Evolutionary conservation across 2,797 vertebrate species (phyloP).

Genomic region (Hypotaenidia philippensis): DNA sequence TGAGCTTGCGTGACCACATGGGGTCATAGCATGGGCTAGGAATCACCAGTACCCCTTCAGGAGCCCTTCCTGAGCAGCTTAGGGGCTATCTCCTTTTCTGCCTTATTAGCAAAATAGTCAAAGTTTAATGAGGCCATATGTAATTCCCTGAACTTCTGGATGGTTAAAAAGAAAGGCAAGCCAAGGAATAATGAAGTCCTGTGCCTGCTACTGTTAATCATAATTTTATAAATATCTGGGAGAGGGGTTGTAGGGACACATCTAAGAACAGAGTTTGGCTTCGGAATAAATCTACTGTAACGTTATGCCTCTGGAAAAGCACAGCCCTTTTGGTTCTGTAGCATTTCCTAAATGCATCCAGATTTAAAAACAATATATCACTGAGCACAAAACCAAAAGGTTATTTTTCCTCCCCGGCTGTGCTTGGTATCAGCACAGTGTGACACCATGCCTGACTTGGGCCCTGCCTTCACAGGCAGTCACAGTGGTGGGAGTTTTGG

Average conservation of each 20-base stretch:
- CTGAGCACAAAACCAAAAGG: slow-evolving; percentile 35
- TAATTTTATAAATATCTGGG: slow-evolving; percentile 21
- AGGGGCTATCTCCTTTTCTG: not conserved
- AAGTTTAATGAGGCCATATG: slow-evolving; percentile 15
- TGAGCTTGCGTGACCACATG: rapidly evolving
- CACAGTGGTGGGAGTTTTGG: not conserved
- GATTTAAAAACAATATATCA: slow-evolving; percentile 41
- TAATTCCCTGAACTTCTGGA: not conserved
- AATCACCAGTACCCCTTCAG: rapidly evolving
- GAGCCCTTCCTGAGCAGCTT: not conserved
- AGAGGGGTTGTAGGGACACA: not conserved
- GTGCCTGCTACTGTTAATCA: not conserved
- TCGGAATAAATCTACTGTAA: slow-evolving; percentile 27
- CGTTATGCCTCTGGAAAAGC: slow-evolving; percentile 18
- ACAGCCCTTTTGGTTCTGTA: not conserved
- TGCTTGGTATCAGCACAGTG: not conserved
- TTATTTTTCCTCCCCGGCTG: slow-evolving; percentile 41
- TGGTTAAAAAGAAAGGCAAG: not conserved
- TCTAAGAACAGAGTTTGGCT: slow-evolving; percentile 3
- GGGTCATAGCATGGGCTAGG: rapidly evolving
- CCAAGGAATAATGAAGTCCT: slow-evolving; percentile 23
- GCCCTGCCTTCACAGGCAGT: rapidly evolving
- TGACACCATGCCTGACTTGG: not conserved
- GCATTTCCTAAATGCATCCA: slow-evolving; percentile 28
- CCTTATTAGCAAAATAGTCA: not conserved